Conservation (phyloP, 30 jellyfish, hydroid and myxozoan genomes). For the Aurelia aurita complex sp. Pacific region DNA sequence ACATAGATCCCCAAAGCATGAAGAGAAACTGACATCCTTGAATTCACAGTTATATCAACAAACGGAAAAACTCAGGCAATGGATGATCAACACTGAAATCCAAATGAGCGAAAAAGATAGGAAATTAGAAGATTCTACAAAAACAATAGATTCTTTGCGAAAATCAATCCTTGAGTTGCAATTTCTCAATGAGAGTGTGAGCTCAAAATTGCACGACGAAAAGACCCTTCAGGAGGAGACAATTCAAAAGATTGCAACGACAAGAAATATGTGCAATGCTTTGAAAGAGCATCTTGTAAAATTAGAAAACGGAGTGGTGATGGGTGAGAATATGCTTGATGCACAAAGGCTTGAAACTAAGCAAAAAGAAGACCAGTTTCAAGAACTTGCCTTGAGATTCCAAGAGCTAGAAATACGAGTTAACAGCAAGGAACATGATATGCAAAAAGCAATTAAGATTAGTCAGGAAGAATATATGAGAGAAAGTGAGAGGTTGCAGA, state of each 20-base stretch:
- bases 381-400: conserved; percentile 78
- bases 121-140: conserved; percentile 72
- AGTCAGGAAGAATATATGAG: conserved; percentile 14
- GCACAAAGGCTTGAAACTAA: conserved; percentile 46
- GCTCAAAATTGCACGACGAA: conserved; percentile 83
- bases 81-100: conserved; percentile 89
- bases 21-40: conserved; percentile 67
- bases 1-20: conserved; percentile 47
- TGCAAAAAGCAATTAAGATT: conserved; percentile 14
- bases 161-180: conserved; percentile 93
- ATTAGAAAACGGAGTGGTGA: conserved; percentile 69
- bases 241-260: conserved; percentile 75
- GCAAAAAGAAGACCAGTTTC: conserved; percentile 60
- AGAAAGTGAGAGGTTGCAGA: conserved; percentile 14
- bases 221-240: conserved; percentile 82
- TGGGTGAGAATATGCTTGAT: conserved; percentile 72
- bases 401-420: conserved; percentile 82
- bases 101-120: conserved; percentile 83
- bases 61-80: conserved; percentile 93
- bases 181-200: conserved; percentile 76
- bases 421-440: conserved; percentile 34
- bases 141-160: conserved; percentile 86
- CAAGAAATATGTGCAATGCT: conserved; percentile 91
- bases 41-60: conserved; percentile 92
- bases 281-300: conserved; percentile 83